phyloP scores from a whole-genome alignment of 2,797 vertebrate genomes.

The Rhinatrema bivittatum region DNA sequence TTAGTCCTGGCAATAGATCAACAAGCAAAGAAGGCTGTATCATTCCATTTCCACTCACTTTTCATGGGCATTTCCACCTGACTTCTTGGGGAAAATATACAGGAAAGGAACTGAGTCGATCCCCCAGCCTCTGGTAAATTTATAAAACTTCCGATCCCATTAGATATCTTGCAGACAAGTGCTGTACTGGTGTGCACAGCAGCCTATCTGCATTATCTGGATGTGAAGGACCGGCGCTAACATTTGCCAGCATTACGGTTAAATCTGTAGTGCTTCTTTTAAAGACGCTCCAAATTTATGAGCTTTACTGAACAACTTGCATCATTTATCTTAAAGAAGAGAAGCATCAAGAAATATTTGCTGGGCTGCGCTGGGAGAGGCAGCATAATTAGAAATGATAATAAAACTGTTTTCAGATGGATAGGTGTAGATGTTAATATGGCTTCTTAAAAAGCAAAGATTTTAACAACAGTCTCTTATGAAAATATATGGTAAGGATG shows the following conservation, averaged over 20 bases:
- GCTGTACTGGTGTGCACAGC: too few relatives aligned
- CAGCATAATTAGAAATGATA: conserved; percentile 23
- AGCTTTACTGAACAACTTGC: not conserved
- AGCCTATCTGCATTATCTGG: too few relatives aligned
- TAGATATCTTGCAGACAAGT: too few relatives aligned
- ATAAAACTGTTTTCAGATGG: conserved; percentile 24
- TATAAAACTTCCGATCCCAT: too few relatives aligned
- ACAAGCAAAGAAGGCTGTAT: too few relatives aligned
- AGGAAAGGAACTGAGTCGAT: too few relatives aligned
- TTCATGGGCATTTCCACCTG: too few relatives aligned
- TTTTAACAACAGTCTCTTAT: conserved; percentile 21
- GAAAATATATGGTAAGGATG: conserved; percentile 37
- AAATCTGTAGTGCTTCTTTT: not conserved
- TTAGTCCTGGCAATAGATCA: too few relatives aligned
- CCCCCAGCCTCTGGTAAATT: too few relatives aligned
- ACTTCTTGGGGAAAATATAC: too few relatives aligned
- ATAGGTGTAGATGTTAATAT: conserved; percentile 2
- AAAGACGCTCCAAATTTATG: not conserved
- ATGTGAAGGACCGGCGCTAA: too few relatives aligned
- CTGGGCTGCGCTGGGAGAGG: conserved; percentile 19
- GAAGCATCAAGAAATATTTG: not conserved
- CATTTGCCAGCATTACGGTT: conserved; percentile 1
- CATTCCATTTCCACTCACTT: too few relatives aligned
- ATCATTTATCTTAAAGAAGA: conserved; percentile 7
- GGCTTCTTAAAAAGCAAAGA: not conserved